phyloP scores from a whole-genome alignment of 2,888 invertebrate genomes.

The Hetaerina titia region DNA sequence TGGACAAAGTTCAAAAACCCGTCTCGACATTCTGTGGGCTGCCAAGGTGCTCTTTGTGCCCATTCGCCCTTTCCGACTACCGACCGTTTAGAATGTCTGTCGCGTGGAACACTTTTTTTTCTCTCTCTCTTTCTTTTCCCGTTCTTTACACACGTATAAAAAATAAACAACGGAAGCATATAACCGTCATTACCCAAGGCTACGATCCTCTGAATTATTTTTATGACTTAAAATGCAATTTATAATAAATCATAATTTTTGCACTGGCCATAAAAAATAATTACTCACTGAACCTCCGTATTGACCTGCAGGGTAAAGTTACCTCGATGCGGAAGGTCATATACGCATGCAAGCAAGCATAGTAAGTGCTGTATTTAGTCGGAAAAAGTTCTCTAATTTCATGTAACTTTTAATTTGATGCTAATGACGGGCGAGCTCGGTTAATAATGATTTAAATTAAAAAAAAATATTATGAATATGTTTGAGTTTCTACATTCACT shows the following conservation, averaged over 20 bases:
- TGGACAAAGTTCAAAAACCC: neutral
- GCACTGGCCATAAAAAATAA: neutral
- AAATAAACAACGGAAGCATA: neutral
- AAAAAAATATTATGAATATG: no score
- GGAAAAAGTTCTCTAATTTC: neutral
- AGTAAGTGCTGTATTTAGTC: neutral
- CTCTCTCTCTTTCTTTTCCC: neutral
- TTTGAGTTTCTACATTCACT: neutral
- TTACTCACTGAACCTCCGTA: neutral
- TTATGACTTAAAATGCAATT: neutral
- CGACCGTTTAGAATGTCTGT: neutral
- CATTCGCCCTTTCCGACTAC: neutral
- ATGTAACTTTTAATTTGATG: neutral
- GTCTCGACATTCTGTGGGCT: neutral
- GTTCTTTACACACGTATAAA: neutral
- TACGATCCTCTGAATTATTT: neutral
- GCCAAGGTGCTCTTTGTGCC: neutral
- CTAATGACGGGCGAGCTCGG: neutral
- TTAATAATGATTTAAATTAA: neutral
- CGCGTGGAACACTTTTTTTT: constrained; percentile 2
- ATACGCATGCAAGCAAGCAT: no score
- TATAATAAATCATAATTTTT: neutral
- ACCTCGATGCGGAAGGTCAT: neutral
- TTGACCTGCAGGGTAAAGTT: neutral
- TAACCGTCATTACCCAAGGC: neutral